phyloP scores from a whole-genome alignment of 1,140 invertebrate genomes.

The Drosophila ogumai region DNA sequence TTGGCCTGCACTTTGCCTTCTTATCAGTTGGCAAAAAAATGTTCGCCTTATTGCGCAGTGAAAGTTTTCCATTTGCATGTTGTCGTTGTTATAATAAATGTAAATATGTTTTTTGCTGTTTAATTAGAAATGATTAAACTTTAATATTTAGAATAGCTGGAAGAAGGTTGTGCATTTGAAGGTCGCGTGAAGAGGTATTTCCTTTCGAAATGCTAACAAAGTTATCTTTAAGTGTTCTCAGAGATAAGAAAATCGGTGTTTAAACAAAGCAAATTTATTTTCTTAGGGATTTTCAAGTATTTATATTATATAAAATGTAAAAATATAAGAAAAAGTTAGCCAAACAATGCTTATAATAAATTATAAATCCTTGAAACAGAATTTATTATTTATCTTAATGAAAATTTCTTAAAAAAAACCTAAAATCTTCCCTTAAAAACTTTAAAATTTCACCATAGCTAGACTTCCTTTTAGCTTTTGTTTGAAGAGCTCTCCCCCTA shows the following conservation, averaged over 20 bases:
- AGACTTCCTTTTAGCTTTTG: slow-evolving; percentile 5
- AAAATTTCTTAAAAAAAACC: neutral
- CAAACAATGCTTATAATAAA: neutral
- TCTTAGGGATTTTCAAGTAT: neutral
- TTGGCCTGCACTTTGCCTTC: slow-evolving; percentile 56
- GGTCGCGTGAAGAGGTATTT: neutral
- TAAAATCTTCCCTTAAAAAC: neutral
- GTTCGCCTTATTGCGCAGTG: slow-evolving; percentile 79
- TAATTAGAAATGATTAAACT: slow-evolving; percentile 46
- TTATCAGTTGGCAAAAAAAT: slow-evolving; percentile 58
- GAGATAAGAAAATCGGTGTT: neutral
- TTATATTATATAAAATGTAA: neutral
- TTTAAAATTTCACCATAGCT: neutral
- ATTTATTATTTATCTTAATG: neutral
- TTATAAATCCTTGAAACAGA: neutral
- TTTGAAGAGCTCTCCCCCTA: neutral
- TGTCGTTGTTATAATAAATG: slow-evolving; percentile 39
- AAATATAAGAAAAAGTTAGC: neutral
- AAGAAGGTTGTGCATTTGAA: slow-evolving; percentile 2
- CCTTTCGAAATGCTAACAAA: neutral
- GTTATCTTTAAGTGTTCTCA: neutral
- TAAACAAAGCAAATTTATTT: too few species aligned
- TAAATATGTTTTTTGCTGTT: slow-evolving; percentile 30
- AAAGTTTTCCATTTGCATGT: slow-evolving; percentile 69
- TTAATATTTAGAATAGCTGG: slow-evolving; percentile 9